A percentile compares a stretch with the other conserved stretches of the same genome.
phyloP scores from a whole-genome alignment of 2,113 vertebrate species.

The Stictonetta naevosa region DNA sequence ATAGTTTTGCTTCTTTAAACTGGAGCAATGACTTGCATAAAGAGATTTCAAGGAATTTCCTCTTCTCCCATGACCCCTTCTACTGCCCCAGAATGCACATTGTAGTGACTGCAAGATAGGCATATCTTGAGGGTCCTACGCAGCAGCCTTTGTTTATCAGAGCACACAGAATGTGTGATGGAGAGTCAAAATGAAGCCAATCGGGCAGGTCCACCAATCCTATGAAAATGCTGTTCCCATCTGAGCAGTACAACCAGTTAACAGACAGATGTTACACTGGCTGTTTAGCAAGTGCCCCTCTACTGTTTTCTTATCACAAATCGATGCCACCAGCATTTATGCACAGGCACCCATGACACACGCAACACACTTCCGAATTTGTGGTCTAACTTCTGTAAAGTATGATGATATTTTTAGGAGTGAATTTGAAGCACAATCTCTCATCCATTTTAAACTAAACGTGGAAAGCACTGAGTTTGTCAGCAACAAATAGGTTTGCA shows the following conservation, averaged over 20 bases:
- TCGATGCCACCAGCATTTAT: neutral
- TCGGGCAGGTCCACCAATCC: neutral
- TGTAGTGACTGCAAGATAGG: neutral
- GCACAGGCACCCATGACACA: neutral
- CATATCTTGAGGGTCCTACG: neutral
- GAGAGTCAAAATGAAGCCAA: neutral
- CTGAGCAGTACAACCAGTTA: neutral
- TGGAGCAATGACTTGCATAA: neutral
- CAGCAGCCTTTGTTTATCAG: neutral
- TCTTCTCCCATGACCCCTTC: neutral
- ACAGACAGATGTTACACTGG: neutral
- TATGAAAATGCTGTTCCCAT: neutral
- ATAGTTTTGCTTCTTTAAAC: neutral
- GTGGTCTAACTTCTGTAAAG: neutral
- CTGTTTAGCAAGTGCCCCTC: neutral
- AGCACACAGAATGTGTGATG: neutral
- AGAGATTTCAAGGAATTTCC: conserved; percentile 15
- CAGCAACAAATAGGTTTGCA: neutral
- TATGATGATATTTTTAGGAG: neutral
- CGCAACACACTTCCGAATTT: neutral
- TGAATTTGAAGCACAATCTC: neutral
- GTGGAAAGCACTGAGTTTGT: neutral
- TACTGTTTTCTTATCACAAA: neutral
- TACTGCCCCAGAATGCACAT: neutral
- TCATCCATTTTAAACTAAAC: conserved; percentile 7